These are phyloP conservation scores for Paramormyrops kingsleyae DNA, from an alignment of 2,113 vertebrate genomes.

Conservation along the genomic window DNA sequence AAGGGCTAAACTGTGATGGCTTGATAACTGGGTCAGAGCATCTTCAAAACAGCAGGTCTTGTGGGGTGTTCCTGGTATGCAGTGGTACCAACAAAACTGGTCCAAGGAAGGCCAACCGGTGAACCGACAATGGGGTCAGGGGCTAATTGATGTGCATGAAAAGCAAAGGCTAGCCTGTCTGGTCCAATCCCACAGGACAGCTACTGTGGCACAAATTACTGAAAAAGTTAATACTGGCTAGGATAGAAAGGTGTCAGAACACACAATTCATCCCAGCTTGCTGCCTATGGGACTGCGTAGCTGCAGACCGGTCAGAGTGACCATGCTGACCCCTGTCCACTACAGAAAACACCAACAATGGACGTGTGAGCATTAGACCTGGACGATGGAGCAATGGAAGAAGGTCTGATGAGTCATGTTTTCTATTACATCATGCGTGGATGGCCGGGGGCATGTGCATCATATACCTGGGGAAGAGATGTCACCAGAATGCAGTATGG, in stretches of 20 bases:
- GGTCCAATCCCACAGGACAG: background rate
- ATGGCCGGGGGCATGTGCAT: too few species aligned
- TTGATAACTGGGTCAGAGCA: background rate
- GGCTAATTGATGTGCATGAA: background rate
- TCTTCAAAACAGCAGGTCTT: background rate
- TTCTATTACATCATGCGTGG: too few species aligned
- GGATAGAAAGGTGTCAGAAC: background rate
- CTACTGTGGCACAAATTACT: background rate
- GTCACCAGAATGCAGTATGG: background rate
- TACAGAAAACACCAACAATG: background rate
- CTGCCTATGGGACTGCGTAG: background rate
- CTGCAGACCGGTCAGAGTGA: background rate
- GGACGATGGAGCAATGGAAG: background rate
- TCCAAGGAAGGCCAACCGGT: background rate
- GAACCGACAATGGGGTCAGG: background rate
- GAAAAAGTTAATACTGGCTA: background rate
- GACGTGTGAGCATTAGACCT: background rate
- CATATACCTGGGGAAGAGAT: background rate
- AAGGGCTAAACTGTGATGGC: background rate
- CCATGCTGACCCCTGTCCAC: background rate
- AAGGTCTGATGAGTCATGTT: too few species aligned
- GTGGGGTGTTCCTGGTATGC: background rate
- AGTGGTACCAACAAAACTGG: background rate
- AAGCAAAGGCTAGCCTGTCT: background rate
- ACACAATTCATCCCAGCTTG: background rate